These are phyloP conservation scores for Calyptommatus sinebrachiatus DNA, from an alignment of 2,113 vertebrate genomes.

Conservation along the genomic window DNA sequence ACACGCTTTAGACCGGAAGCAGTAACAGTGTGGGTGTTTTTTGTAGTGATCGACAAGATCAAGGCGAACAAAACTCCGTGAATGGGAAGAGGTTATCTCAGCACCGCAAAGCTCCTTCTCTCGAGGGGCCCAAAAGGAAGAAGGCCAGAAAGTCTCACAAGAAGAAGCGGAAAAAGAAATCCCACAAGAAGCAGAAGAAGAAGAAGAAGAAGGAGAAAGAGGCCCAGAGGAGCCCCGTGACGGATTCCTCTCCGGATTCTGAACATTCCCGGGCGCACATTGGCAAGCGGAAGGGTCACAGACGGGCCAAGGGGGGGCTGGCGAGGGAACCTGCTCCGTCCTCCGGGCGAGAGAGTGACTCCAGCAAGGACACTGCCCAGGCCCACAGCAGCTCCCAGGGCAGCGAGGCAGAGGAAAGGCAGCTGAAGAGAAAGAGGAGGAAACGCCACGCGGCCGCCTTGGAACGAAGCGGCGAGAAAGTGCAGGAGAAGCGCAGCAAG, in stretches of 20 bases:
- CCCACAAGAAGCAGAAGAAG: constrained; percentile 81
- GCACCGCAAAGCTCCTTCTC: constrained; percentile 65
- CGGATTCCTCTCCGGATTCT: constrained; percentile 66
- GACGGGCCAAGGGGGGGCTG: constrained; percentile 73
- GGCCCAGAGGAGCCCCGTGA: constrained; percentile 60
- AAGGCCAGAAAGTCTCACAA: constrained; percentile 85
- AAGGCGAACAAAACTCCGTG: constrained; percentile 57
- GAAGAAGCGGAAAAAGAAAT: constrained; percentile 88
- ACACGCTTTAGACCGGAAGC: not conserved
- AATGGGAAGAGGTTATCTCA: constrained; percentile 76
- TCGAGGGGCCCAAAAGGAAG: constrained; percentile 74
- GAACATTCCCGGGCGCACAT: constrained; percentile 69
- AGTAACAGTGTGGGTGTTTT: constrained; percentile 25
- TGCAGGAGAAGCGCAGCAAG: constrained; percentile 67
- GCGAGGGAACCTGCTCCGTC: constrained; percentile 64
- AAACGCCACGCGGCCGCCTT: constrained; percentile 37
- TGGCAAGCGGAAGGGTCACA: constrained; percentile 69
- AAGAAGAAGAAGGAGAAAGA: constrained; percentile 80
- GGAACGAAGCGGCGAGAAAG: constrained; percentile 58
- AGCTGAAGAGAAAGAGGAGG: constrained; percentile 60
- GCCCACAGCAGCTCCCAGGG: constrained; percentile 73
- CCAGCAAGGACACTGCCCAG: constrained; percentile 64
- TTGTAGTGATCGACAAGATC: constrained; percentile 70
- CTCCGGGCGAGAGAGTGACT: constrained; percentile 69
- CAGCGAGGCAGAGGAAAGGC: constrained; percentile 66